Percentiles rank a stretch among this genome's conserved stretches.
Conservation (phyloP, 2,797 vertebrate species). For the Takifugu ocellatus region DNA sequence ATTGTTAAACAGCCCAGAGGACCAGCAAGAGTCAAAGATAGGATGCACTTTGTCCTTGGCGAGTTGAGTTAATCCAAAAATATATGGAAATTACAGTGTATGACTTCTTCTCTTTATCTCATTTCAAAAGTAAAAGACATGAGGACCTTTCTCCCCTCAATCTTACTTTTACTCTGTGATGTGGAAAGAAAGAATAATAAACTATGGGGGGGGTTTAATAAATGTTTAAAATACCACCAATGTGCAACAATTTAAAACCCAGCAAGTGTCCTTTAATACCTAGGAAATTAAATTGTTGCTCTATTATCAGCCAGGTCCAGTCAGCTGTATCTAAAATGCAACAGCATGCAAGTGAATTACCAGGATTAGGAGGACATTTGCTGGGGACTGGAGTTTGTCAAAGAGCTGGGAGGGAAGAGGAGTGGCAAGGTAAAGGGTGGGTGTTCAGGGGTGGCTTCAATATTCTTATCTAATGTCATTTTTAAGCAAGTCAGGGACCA, state of each 20-base stretch:
- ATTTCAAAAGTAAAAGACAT: conserved; percentile 49
- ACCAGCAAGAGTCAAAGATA: conserved; percentile 20
- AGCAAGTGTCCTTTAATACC: conserved; percentile 71
- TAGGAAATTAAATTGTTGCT: conserved; percentile 70
- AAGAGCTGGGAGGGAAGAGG: conserved; percentile 20
- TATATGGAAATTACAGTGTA: conserved; percentile 49
- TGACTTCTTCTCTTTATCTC: conserved; percentile 45
- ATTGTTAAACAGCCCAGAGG: conserved; percentile 25
- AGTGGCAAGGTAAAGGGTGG: conserved; percentile 6
- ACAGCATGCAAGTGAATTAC: conserved; percentile 53
- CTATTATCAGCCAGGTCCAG: conserved; percentile 73
- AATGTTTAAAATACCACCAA: conserved; percentile 59
- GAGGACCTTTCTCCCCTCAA: conserved; percentile 26
- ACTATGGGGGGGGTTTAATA: not conserved
- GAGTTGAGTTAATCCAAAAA: conserved; percentile 41
- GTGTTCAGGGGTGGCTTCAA: conserved; percentile 17
- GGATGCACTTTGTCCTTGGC: conserved; percentile 31
- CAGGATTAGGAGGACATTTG: conserved; percentile 56
- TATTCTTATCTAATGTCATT: conserved; percentile 67
- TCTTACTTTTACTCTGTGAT: conserved; percentile 45
- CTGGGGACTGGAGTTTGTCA: conserved; percentile 57
- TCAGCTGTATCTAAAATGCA: conserved; percentile 69
- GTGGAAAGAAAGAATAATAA: conserved; percentile 30
- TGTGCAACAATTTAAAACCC: conserved; percentile 69
- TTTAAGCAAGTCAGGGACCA: conserved; percentile 68